Conservation (phyloP, 2,888 invertebrate species). For the Falcaria lacertinaria region DNA sequence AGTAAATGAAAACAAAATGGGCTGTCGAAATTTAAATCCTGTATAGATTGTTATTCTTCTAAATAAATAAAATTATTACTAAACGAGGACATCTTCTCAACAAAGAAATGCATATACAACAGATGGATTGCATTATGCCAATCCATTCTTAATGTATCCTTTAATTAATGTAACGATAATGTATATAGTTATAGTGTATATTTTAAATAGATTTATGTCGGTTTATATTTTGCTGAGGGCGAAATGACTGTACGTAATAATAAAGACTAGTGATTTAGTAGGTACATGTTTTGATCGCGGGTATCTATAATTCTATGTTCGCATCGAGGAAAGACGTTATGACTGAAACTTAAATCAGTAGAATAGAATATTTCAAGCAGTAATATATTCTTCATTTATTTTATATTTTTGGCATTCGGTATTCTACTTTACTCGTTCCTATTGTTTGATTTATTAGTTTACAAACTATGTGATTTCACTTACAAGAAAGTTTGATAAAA, state of each 20-base stretch:
- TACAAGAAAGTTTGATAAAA: no score
- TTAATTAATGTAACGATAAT: not conserved
- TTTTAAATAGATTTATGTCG: not conserved
- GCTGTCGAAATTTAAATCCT: no score
- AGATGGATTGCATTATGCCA: no score
- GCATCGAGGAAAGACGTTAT: conserved; percentile 75
- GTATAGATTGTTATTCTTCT: no score
- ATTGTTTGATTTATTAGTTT: no score
- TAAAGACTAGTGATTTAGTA: conserved; percentile 74
- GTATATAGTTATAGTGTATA: not conserved
- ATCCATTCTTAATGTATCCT: not conserved
- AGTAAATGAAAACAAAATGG: no score
- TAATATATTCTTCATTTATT: no score
- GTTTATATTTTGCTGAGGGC: conserved; percentile 32
- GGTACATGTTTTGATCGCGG: conserved; percentile 73
- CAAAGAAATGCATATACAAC: no score
- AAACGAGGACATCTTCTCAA: not conserved
- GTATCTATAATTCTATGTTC: conserved; percentile 77
- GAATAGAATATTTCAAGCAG: conserved; percentile 47
- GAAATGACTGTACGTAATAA: conserved; percentile 54
- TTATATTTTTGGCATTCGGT: no score
- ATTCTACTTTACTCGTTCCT: no score
- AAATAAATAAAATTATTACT: no score
- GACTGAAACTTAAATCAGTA: conserved; percentile 66
- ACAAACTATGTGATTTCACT: no score